A percentile compares a stretch with the other conserved stretches of the same genome.
These are phyloP conservation scores for Agonum fuliginosum DNA, from an alignment of 2,888 invertebrate species.

Conservation along the genomic window DNA sequence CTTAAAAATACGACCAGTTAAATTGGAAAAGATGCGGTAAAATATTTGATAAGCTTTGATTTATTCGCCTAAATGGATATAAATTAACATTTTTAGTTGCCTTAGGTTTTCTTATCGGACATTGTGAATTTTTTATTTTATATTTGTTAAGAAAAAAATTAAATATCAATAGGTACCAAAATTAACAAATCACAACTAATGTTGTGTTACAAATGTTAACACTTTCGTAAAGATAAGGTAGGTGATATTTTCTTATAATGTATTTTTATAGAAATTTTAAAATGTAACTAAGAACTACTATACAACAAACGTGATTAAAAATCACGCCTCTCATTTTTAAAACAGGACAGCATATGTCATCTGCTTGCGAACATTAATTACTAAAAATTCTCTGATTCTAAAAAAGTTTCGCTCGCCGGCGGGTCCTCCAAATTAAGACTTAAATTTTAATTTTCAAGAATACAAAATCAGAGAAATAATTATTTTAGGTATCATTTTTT, in stretches of 20 bases:
- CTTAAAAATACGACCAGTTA: conserved; percentile 38
- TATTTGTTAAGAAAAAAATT: not conserved
- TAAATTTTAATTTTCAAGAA: conserved; percentile 37
- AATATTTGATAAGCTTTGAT: conserved; percentile 48
- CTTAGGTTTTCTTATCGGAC: conserved; percentile 20
- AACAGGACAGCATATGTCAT: conserved; percentile 23
- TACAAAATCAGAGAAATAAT: conserved; percentile 4
- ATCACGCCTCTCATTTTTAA: conserved; percentile 23
- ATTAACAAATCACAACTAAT: conserved; percentile 15
- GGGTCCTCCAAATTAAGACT: conserved; percentile 34
- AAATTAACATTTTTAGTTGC: conserved; percentile 40
- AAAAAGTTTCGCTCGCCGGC: conserved; percentile 15
- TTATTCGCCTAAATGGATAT: conserved; percentile 14
- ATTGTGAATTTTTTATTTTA: conserved; percentile 24
- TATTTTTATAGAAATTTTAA: no score
- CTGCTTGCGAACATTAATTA: conserved; percentile 21
- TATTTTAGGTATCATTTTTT: not conserved
- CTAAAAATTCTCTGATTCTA: conserved; percentile 15
- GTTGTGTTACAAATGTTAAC: conserved; percentile 11
- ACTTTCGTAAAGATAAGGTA: not conserved
- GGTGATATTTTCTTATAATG: not conserved
- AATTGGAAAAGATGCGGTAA: conserved; percentile 39
- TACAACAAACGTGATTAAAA: not conserved
- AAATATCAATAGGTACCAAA: not conserved
- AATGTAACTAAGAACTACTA: not conserved